Evolutionary conservation across 2,113 vertebrate species (phyloP).

Genomic region (Thunnus maccoyii): DNA sequence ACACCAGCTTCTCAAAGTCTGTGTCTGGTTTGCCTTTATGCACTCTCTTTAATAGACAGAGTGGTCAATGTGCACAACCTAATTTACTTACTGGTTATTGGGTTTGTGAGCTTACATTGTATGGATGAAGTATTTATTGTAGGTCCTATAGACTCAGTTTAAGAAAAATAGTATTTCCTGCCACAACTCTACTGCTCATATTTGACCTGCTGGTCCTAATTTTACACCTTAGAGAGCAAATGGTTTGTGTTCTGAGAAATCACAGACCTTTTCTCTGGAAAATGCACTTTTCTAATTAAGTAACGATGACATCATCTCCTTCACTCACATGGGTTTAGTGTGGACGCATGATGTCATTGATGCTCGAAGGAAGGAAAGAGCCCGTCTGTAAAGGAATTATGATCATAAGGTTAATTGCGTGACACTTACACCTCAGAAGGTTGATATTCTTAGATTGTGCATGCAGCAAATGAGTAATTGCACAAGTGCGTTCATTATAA

Average conservation of each 20-base stretch:
- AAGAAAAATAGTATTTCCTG: not conserved
- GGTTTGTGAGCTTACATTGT: too few species aligned
- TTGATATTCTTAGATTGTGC: slow-evolving; percentile 20
- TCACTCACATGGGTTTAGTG: slow-evolving; percentile 3
- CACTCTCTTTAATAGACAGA: too few species aligned
- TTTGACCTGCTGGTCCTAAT: not conserved
- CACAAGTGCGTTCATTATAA: not conserved
- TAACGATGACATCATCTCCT: slow-evolving; percentile 50
- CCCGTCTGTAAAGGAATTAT: slow-evolving; percentile 29
- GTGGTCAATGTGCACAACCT: too few species aligned
- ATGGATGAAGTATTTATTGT: too few species aligned
- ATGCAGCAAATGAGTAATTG: slow-evolving; percentile 15
- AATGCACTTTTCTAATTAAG: slow-evolving; percentile 9
- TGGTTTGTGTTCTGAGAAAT: not conserved
- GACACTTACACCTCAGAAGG: slow-evolving; percentile 14
- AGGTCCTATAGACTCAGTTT: too few species aligned
- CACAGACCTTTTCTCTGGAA: not conserved
- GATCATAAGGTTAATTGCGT: slow-evolving; percentile 42
- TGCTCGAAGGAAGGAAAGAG: slow-evolving; percentile 6
- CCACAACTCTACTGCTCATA: not conserved
- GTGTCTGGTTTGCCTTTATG: too few species aligned
- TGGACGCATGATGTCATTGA: slow-evolving; percentile 41
- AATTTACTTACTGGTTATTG: too few species aligned
- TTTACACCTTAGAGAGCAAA: not conserved
- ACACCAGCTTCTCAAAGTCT: too few species aligned